A percentile compares a stretch with the other conserved stretches of the same genome.
Evolutionary conservation across 1,140 invertebrate species (phyloP).

Genomic region (Nilaparvata lugens): DNA sequence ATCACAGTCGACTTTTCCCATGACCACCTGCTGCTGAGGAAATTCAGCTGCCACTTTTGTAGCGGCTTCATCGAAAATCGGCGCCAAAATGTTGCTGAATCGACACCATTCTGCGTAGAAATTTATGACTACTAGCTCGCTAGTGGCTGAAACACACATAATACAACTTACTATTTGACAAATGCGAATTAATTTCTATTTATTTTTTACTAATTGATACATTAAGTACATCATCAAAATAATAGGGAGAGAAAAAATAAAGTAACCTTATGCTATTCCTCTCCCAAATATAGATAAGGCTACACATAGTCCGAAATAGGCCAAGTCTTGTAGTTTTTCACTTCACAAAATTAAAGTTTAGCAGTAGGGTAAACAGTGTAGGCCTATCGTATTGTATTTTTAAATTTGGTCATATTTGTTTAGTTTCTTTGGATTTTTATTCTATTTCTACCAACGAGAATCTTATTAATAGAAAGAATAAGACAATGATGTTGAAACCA

Average conservation of each 20-base stretch:
- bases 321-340: too few relatives aligned
- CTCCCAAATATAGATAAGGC: too few relatives aligned
- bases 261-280: neutral
- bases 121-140: constrained; percentile 96
- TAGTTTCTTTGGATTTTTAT: too few relatives aligned
- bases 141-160: constrained; percentile 62
- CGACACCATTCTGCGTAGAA: constrained; percentile 98
- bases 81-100: constrained; percentile 91
- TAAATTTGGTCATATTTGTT: too few relatives aligned
- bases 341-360: too few relatives aligned
- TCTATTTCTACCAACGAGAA: too few relatives aligned
- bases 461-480: too few relatives aligned
- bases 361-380: neutral
- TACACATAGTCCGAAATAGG: too few relatives aligned
- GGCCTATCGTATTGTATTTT: neutral
- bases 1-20: constrained; percentile 97
- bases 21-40: constrained; percentile 73
- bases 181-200: neutral
- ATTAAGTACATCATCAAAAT: too few relatives aligned
- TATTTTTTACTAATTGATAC: neutral
- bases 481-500: too few relatives aligned
- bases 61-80: constrained; percentile 93
- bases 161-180: constrained; percentile 15
- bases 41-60: constrained; percentile 74
- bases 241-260: too few relatives aligned